Evolutionary conservation across 1,140 invertebrate species (phyloP).

Genomic region (Pseudomyrmex flavicornis): DNA sequence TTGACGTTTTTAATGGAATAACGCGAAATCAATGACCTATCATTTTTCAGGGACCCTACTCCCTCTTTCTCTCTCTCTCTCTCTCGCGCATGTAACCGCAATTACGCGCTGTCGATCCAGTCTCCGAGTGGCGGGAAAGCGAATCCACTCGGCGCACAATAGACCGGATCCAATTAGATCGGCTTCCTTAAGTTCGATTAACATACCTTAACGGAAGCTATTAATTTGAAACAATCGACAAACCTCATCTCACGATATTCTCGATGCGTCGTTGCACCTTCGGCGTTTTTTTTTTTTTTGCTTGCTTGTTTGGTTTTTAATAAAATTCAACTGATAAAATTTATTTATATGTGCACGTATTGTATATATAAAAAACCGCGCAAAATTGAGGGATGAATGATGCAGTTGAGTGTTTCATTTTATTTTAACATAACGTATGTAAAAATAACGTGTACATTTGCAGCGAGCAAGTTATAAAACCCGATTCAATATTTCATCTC

Average conservation of each 20-base stretch:
- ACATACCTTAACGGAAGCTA: conserved; percentile 22
- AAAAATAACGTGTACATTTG: conserved; percentile 18
- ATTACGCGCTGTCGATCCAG: conserved; percentile 36
- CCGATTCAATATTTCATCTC: neutral
- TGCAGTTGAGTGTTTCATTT: conserved; percentile 11
- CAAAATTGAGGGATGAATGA: neutral
- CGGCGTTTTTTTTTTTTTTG: neutral
- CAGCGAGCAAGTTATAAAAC: conserved; percentile 38
- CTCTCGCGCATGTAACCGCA: conserved; percentile 50
- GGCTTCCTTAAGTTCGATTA: conserved; percentile 45
- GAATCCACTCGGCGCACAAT: conserved; percentile 44
- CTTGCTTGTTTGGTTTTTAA: neutral
- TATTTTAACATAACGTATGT: neutral
- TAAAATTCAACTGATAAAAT: neutral
- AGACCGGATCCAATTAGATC: conserved; percentile 25
- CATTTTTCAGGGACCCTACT: conserved; percentile 44
- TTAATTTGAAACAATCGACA: conserved; percentile 17
- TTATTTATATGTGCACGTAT: neutral
- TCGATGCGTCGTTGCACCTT: neutral
- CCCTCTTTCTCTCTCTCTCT: neutral
- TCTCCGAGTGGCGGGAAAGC: conserved; percentile 17
- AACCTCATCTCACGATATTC: neutral
- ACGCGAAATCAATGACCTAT: conserved; percentile 58
- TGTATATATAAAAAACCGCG: neutral
- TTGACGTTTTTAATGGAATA: conserved; percentile 61